These are phyloP conservation scores for Chymomyza procnemis DNA, from an alignment of 2,888 invertebrate species.

Conservation along the genomic window DNA sequence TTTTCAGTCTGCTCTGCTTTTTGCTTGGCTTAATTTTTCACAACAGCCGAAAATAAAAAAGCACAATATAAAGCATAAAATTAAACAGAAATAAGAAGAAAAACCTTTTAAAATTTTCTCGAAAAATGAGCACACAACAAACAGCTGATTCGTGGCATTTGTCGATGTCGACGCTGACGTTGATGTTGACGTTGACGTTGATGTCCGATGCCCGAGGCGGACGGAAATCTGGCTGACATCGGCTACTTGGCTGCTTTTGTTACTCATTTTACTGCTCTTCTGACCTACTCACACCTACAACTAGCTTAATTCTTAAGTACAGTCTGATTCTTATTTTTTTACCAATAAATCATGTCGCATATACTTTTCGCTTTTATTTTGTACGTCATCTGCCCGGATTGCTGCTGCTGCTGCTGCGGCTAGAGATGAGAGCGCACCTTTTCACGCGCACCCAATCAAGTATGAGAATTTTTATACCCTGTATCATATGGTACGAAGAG, in stretches of 20 bases:
- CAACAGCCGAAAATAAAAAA: not conserved
- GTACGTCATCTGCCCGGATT: not conserved
- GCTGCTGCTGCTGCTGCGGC: too few relatives aligned
- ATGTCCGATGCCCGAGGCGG: not conserved
- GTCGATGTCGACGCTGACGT: not conserved
- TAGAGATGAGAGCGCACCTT: too few relatives aligned
- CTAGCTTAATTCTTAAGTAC: not conserved
- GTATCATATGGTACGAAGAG: too few relatives aligned
- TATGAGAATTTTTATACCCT: too few relatives aligned
- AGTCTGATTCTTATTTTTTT: not conserved
- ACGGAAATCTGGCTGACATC: not conserved
- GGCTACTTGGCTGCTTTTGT: not conserved
- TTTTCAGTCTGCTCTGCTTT: slow-evolving; percentile 27
- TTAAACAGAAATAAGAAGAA: not conserved
- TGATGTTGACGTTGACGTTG: not conserved
- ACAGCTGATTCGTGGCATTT: slow-evolving; percentile 2
- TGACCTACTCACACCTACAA: not conserved
- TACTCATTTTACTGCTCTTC: not conserved
- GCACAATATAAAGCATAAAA: too few relatives aligned
- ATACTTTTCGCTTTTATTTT: slow-evolving; percentile 35
- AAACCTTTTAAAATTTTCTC: not conserved
- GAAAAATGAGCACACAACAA: not conserved
- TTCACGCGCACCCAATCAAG: too few relatives aligned
- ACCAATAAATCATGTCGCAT: slow-evolving; percentile 61
- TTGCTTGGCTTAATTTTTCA: not conserved